These are phyloP conservation scores for Nesometra sesokonis DNA, from an alignment of 35 echinoderm and acorn worm species.

Conservation along the genomic window DNA sequence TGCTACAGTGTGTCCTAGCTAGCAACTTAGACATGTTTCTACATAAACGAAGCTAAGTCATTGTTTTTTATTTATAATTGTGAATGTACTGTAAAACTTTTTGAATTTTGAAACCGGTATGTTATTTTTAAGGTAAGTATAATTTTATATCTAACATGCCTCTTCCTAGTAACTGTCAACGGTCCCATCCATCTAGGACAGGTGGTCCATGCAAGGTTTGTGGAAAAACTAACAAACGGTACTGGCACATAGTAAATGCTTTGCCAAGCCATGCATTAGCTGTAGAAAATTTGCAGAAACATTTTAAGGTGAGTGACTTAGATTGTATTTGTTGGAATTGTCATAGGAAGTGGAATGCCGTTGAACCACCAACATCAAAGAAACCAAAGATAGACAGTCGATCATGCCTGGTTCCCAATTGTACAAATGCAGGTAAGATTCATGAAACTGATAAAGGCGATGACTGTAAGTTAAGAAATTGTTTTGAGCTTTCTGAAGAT, in stretches of 20 bases:
- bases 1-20: too few species aligned
- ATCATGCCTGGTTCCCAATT: not conserved
- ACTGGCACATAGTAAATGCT: not conserved
- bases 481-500: not conserved
- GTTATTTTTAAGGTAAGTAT: not conserved
- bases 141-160: not conserved
- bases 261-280: not conserved
- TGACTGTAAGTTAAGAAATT: not conserved
- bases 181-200: not conserved
- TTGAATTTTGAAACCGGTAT: not conserved
- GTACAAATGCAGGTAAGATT: not conserved
- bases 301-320: not conserved
- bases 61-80: too few species aligned
- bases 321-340: not conserved
- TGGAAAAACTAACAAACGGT: too few species aligned
- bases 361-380: not conserved
- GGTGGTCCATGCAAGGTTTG: too few species aligned
- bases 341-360: not conserved
- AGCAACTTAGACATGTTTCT: too few species aligned
- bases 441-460: not conserved
- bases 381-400: not conserved
- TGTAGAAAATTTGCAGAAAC: not conserved
- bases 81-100: too few species aligned
- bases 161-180: not conserved
- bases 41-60: too few species aligned